Conservation (phyloP, 2,888 invertebrate genomes). For the Diaphora mendica region DNA sequence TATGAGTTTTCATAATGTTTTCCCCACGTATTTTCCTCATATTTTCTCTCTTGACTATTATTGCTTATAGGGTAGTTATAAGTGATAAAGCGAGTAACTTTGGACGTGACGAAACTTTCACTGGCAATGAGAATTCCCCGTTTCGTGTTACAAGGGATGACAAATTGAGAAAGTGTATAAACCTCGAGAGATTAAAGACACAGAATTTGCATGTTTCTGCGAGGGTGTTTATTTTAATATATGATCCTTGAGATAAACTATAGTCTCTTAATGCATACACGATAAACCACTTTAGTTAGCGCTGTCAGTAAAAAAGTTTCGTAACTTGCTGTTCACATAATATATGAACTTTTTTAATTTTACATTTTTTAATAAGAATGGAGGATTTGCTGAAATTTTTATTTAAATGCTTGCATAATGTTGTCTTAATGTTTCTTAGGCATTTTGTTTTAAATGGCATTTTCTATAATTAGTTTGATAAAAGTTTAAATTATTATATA, state of each 20-base stretch:
- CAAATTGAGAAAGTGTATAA: conserved; percentile 30
- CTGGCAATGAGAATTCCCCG: conserved; percentile 33
- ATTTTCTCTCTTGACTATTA: conserved; percentile 37
- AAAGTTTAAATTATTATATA: too few species aligned
- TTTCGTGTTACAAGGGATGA: conserved; percentile 25
- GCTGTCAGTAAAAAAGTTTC: background rate
- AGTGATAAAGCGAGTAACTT: conserved; percentile 43
- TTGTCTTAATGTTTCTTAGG: too few species aligned
- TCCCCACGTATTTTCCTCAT: conserved; percentile 43
- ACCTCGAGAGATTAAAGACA: conserved; percentile 25
- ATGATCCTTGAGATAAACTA: background rate
- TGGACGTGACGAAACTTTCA: conserved; percentile 45
- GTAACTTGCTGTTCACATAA: background rate
- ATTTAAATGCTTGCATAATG: background rate
- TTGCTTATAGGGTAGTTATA: conserved; percentile 42
- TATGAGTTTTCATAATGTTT: background rate
- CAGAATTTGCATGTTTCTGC: conserved; percentile 33
- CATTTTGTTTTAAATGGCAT: background rate
- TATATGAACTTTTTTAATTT: background rate
- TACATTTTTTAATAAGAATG: background rate
- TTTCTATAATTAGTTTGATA: too few species aligned
- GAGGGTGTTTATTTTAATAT: background rate
- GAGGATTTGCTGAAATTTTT: background rate
- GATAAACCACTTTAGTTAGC: background rate
- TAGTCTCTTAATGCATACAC: background rate